A percentile compares a stretch with the other conserved stretches of the same genome.
These are phyloP conservation scores for Balanococcus diminutus DNA, from an alignment of 2,888 invertebrate genomes.

Conservation along the genomic window DNA sequence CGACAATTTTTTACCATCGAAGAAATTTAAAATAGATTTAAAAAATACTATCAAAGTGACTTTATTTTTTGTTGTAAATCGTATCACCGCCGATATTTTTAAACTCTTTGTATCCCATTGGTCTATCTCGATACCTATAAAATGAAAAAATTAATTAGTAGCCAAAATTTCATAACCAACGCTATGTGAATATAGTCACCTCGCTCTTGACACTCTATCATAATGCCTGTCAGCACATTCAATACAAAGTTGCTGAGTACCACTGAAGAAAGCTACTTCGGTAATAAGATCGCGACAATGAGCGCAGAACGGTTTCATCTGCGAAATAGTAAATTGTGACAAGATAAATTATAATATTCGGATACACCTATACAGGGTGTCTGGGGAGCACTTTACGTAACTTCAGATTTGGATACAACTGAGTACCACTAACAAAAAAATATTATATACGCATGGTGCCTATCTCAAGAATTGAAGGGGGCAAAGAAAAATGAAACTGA, in stretches of 20 bases:
- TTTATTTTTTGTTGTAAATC: not conserved
- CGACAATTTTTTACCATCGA: too few relatives aligned
- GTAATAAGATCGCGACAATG: not conserved
- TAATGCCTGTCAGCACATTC: constrained; percentile 38
- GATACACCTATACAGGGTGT: not conserved
- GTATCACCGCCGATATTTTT: constrained; percentile 43
- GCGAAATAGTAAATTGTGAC: not conserved
- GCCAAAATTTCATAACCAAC: not conserved
- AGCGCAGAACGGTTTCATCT: constrained; percentile 32
- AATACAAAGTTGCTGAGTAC: constrained; percentile 34
- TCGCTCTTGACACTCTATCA: constrained; percentile 12
- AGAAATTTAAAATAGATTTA: not conserved
- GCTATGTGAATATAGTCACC: not conserved
- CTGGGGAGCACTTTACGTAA: too few relatives aligned
- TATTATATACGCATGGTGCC: too few relatives aligned
- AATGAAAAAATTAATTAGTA: not conserved
- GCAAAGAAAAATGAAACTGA: too few relatives aligned
- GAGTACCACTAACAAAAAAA: too few relatives aligned
- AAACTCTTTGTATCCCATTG: constrained; percentile 37
- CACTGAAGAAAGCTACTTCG: constrained; percentile 23
- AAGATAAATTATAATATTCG: not conserved
- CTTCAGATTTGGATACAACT: too few relatives aligned
- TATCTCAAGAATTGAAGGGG: too few relatives aligned
- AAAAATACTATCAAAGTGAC: not conserved
- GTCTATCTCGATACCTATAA: constrained; percentile 7